phyloP scores from a whole-genome alignment of 2,888 invertebrate genomes.

The Acrobasis repandana region DNA sequence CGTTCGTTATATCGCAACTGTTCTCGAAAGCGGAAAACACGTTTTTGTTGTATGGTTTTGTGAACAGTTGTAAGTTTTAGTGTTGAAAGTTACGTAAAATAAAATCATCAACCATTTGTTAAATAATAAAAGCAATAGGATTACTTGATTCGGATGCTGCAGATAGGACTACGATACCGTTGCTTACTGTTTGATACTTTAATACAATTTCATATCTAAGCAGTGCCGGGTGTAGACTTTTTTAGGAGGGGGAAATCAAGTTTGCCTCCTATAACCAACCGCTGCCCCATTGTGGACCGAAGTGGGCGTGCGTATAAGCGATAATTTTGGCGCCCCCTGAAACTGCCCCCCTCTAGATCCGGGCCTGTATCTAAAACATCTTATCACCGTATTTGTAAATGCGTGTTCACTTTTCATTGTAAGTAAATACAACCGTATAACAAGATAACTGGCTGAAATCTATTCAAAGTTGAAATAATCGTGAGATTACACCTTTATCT shows the following conservation, averaged over 20 bases:
- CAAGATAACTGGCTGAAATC: slow-evolving; percentile 29
- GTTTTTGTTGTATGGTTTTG: slow-evolving; percentile 25
- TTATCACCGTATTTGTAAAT: slow-evolving; percentile 11
- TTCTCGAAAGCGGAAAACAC: slow-evolving; percentile 34
- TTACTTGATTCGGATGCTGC: too few species aligned
- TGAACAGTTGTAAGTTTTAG: neutral
- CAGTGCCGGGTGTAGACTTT: too few species aligned
- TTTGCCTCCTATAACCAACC: too few species aligned
- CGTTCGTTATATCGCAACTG: slow-evolving; percentile 39
- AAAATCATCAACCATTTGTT: too few species aligned
- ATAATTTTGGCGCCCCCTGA: too few species aligned
- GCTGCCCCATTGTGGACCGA: too few species aligned
- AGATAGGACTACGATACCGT: too few species aligned
- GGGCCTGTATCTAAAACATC: too few species aligned
- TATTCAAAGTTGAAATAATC: slow-evolving; percentile 25
- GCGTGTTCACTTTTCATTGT: slow-evolving; percentile 14
- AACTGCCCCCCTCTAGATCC: too few species aligned
- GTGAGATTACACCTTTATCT: slow-evolving; percentile 22
- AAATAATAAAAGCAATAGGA: too few species aligned
- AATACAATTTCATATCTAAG: neutral
- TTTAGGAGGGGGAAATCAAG: too few species aligned
- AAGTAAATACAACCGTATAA: slow-evolving; percentile 12
- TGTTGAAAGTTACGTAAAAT: neutral
- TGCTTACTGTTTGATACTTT: neutral
- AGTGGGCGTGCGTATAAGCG: too few species aligned